These are phyloP conservation scores for Standfussiana lucernea DNA, from an alignment of 2,888 invertebrate species.

Conservation along the genomic window DNA sequence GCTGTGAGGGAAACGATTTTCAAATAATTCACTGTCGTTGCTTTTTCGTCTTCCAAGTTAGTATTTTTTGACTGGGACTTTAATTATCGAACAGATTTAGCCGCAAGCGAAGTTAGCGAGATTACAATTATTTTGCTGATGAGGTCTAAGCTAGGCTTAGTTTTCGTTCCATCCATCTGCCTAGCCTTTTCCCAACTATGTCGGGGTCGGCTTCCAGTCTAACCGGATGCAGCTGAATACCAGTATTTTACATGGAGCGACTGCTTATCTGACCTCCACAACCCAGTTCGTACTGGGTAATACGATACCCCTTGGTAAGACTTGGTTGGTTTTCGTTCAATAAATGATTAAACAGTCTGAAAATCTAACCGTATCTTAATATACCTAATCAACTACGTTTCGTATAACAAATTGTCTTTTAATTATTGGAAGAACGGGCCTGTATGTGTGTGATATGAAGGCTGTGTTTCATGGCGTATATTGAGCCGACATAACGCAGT, in stretches of 20 bases:
- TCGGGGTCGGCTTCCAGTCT: no score
- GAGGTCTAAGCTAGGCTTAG: not conserved
- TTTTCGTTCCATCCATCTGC: no score
- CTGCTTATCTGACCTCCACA: no score
- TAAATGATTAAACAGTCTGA: not conserved
- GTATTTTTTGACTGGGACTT: not conserved
- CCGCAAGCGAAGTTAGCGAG: not conserved
- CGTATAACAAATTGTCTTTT: not conserved
- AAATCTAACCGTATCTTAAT: not conserved
- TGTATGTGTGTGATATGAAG: not conserved
- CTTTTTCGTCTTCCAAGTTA: not conserved
- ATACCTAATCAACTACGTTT: not conserved
- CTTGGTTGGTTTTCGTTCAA: not conserved
- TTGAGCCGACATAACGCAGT: conserved; percentile 34
- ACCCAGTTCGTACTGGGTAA: no score
- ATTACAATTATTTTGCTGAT: not conserved
- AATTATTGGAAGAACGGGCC: conserved; percentile 26
- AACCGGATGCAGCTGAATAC: no score
- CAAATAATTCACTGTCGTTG: conserved; percentile 4
- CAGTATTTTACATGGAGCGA: no score
- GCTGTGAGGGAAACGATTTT: conserved; percentile 10
- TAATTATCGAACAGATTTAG: not conserved
- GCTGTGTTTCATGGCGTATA: conserved; percentile 19
- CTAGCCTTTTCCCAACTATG: no score
- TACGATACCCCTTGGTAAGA: no score